These are phyloP conservation scores for Bothrops jararaca DNA, from an alignment of 2,113 vertebrate genomes.

Conservation along the genomic window DNA sequence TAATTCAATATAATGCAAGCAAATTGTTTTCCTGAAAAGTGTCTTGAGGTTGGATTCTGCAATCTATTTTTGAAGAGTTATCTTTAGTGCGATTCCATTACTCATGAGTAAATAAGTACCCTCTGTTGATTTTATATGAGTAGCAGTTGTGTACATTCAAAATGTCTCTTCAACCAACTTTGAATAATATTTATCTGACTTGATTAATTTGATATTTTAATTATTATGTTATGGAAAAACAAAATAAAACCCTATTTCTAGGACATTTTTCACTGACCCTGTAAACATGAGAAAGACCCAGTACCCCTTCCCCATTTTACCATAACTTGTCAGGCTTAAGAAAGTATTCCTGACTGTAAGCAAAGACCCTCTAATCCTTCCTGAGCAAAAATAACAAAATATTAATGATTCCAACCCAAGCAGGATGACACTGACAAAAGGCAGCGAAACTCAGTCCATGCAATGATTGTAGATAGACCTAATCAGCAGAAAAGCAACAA, in stretches of 20 bases:
- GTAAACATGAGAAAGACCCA: background rate
- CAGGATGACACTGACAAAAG: background rate
- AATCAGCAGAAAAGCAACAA: background rate
- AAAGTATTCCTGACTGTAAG: background rate
- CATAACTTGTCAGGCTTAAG: background rate
- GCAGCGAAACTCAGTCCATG: background rate
- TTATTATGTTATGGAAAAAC: background rate
- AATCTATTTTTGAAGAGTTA: background rate
- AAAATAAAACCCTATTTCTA: background rate
- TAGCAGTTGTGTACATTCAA: background rate
- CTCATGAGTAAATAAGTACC: background rate
- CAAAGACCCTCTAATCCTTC: background rate
- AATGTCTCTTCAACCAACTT: background rate
- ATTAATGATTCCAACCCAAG: background rate
- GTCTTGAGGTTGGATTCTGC: background rate
- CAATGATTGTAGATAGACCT: background rate
- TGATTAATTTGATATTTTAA: background rate
- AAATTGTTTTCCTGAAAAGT: background rate
- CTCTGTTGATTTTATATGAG: background rate
- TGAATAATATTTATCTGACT: background rate
- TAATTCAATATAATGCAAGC: background rate
- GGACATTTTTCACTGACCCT: background rate
- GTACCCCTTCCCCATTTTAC: background rate
- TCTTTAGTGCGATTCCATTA: background rate
- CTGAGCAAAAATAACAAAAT: background rate